phyloP scores from a whole-genome alignment of 2,888 invertebrate genomes.

The Erannis defoliaria region DNA sequence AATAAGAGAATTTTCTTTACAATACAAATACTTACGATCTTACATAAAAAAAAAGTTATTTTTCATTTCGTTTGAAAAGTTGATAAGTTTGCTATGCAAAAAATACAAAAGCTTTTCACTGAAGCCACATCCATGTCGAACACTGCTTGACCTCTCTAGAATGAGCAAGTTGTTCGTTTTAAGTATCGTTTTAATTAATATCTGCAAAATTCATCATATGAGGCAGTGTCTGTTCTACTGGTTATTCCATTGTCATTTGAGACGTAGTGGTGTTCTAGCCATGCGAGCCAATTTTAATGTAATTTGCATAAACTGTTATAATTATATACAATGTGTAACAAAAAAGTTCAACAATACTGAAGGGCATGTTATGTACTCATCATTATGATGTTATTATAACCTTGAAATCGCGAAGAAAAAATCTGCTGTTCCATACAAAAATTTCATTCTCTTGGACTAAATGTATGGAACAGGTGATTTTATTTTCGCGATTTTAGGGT shows the following conservation, averaged over 20 bases:
- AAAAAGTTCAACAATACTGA: too few relatives aligned
- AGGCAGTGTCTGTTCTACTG: neutral
- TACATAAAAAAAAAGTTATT: neutral
- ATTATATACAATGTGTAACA: too few relatives aligned
- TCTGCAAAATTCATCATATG: slow-evolving; percentile 38
- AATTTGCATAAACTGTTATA: too few relatives aligned
- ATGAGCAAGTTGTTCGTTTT: slow-evolving; percentile 11
- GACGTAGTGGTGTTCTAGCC: neutral
- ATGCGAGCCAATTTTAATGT: too few relatives aligned
- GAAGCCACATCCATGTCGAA: slow-evolving; percentile 2
- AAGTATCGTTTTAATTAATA: slow-evolving; percentile 16
- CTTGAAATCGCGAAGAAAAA: too few relatives aligned
- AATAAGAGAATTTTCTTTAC: neutral
- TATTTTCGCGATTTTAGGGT: too few relatives aligned
- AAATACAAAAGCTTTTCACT: slow-evolving; percentile 7
- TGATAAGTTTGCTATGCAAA: neutral
- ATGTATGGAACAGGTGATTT: too few relatives aligned
- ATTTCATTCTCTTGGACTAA: too few relatives aligned
- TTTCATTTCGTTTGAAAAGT: neutral
- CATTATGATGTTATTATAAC: too few relatives aligned
- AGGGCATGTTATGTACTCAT: too few relatives aligned
- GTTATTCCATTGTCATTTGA: neutral
- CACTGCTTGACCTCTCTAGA: slow-evolving; percentile 29
- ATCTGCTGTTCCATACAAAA: too few relatives aligned
- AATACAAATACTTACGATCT: neutral